A percentile compares a stretch with the other conserved stretches of the same genome.
Conservation (phyloP, 2,888 invertebrate species). For the Junonia oenone region DNA sequence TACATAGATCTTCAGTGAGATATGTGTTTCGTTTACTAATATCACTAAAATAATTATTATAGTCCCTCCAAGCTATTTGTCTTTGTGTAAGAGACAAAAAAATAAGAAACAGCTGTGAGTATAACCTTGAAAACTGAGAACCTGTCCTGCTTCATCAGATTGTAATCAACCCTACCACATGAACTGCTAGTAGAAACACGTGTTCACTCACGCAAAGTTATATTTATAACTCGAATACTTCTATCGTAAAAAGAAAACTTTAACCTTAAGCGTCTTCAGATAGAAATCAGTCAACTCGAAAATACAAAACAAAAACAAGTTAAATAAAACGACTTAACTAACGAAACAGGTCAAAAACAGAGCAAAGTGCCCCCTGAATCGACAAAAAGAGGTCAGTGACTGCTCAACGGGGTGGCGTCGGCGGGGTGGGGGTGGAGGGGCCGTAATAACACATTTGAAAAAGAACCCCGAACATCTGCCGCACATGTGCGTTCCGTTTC, state of each 20-base stretch:
- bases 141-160: conserved; percentile 46
- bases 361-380: conserved; percentile 47
- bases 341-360: conserved; percentile 63
- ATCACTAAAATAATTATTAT: not conserved
- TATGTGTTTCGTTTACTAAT: too few species aligned
- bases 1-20: too few species aligned
- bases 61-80: not conserved
- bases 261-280: not conserved
- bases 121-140: conserved; percentile 44
- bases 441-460: conserved; percentile 70
- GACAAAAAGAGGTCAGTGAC: conserved; percentile 72
- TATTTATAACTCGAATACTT: conserved; percentile 44
- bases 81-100: not conserved
- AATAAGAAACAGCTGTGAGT: conserved; percentile 10
- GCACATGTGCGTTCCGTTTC: conserved; percentile 69
- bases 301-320: too few species aligned
- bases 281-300: not conserved
- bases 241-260: conserved; percentile 19
- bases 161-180: conserved; percentile 46
- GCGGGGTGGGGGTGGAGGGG: conserved; percentile 45
- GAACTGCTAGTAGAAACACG: conserved; percentile 50
- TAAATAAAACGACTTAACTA: conserved; percentile 11
- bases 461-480: conserved; percentile 74
- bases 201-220: conserved; percentile 59
- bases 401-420: conserved; percentile 54